Evolutionary conservation across 2,113 vertebrate species (phyloP), one percentile per base, ranked within the genome.

Genomic region (Hippopotamus amphibius): DNA sequence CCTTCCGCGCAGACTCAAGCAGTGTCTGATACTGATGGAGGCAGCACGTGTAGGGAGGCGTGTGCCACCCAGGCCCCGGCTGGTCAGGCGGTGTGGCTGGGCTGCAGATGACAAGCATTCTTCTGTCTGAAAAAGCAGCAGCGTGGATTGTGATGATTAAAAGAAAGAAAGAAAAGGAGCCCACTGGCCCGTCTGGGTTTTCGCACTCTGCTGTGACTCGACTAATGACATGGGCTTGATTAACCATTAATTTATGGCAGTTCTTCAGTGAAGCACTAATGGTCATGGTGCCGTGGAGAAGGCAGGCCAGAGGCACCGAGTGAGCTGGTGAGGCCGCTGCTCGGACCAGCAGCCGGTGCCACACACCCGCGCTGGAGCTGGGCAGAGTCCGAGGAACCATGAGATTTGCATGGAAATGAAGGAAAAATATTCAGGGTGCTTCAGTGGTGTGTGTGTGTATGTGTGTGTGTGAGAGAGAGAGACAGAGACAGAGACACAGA

Each of bases 1-100:
- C 98, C 98, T 98, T 98, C 97, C 90, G 96, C 43, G 90, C 87
- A 98, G 97, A 98, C 97, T 98, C 98, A 96, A 96, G 97, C 95
- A 41, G 88, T 83, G 96, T 48, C 90, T 77, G 77, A 24, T 72
- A 92, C 96, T 94, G 83, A 94, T 0, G 0, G 76, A 87, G 57
- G 14, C 71, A 53, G 86, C 88, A 90, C 90, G 41, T 63, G 88
- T 46, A 79, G 28, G 19, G 19, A 24, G 86, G 41, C 0, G 28
- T 91, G 93, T 89, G 79, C 88, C 48, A 48, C 43, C 43, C 11
- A 0, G 68, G 33, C 72, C 71, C 80, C 80, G 1, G 4, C 10
- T 1, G 19, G 43, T 2, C 65, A 59, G 74, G 28, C 59, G 10
- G 57, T 11, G 81, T 0, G 22, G 88, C 95, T 93, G 5, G 12